These are phyloP conservation scores for Oryzias sinensis DNA, from an alignment of 2,797 vertebrate species.

Conservation along the genomic window DNA sequence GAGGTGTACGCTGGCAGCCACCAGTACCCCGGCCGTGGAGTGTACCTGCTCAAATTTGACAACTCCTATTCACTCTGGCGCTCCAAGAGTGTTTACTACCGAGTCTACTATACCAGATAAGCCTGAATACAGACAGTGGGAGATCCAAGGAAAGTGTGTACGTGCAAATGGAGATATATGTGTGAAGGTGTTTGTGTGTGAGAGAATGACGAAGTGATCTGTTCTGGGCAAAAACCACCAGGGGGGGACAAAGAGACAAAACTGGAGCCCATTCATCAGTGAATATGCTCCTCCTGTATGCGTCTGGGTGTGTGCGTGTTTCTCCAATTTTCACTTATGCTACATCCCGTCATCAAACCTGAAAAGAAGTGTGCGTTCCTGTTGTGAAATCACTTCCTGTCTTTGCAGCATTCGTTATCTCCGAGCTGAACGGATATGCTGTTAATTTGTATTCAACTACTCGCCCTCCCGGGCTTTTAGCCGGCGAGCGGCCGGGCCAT, in stretches of 20 bases:
- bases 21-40: constrained; percentile 96
- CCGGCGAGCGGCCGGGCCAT: constrained; percentile 32
- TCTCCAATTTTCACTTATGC: constrained; percentile 43
- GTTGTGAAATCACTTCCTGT: constrained; percentile 52
- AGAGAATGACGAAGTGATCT: constrained; percentile 24
- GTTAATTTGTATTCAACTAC: constrained; percentile 43
- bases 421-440: constrained; percentile 49
- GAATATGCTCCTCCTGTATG: constrained; percentile 41
- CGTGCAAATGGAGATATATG: constrained; percentile 20
- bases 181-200: constrained; percentile 31
- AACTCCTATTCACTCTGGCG: constrained; percentile 99
- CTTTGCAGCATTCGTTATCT: constrained; percentile 48
- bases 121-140: constrained; percentile 72
- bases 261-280: constrained; percentile 37
- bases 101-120: constrained; percentile 99
- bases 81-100: constrained; percentile 99
- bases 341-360: constrained; percentile 40
- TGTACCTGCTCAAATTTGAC: constrained; percentile 99
- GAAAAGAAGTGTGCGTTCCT: constrained; percentile 41
- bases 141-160: constrained; percentile 56
- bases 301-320: constrained; percentile 40
- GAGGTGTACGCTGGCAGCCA: constrained; percentile 99
- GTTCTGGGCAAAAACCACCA: constrained; percentile 64
- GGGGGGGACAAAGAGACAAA: constrained; percentile 64
- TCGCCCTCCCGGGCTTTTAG: constrained; percentile 24